Base-by-base conservation (phyloP, 2,113 vertebrate species). In the Plecotus auritus region DNA sequence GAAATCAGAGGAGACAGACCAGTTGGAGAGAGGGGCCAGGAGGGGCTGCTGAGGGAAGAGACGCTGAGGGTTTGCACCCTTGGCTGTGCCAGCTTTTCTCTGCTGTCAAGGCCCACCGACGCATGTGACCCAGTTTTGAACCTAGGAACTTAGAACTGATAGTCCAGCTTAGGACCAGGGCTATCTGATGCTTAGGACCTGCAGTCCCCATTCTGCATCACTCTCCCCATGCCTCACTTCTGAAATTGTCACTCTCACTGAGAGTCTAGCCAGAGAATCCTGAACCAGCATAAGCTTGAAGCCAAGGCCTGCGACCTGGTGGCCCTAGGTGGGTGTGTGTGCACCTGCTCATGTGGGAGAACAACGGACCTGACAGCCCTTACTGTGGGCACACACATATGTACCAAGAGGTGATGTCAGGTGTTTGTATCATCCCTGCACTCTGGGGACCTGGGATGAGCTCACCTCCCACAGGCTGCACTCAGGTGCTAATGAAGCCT, bases 361-460 rank as follows among this genome's bases (percentile, higher is more conserved):
- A 7, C 87, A 13, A 42, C 1, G 1, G 35, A n/a, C 77, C 49
- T 37, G 2, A n/a, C 18, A 49, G 64, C 22, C 16, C 51, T 85
- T 40, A 49, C 22, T 23, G 22, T 61, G 67, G 17, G 30, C 56
- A 13, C 74, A 14, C 84, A 42, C 93, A 90, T 61, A 85, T 96
- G 85, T 72, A n/a, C 4, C 61, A 12, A 74, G 90, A 85, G 91
- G 90, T 97, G 97, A 97, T 97, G 97, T 97, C 97, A 97, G 95
- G 88, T 97, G 97, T 97, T 97, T 97, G 78, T 97, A n/a, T 84
- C 97, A 47, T 85, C 93, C 6, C 7, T 86, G 77, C 0, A 0
- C 97, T 92, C 97, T 84, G 70, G 97, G 96, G 97, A 97, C 94
- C 59, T 49, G 45, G 49, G 95, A 85, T 97, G 97, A 97, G 97